These are phyloP conservation scores for Mesoligia furuncula DNA, from an alignment of 2,888 invertebrate genomes.

Conservation along the genomic window DNA sequence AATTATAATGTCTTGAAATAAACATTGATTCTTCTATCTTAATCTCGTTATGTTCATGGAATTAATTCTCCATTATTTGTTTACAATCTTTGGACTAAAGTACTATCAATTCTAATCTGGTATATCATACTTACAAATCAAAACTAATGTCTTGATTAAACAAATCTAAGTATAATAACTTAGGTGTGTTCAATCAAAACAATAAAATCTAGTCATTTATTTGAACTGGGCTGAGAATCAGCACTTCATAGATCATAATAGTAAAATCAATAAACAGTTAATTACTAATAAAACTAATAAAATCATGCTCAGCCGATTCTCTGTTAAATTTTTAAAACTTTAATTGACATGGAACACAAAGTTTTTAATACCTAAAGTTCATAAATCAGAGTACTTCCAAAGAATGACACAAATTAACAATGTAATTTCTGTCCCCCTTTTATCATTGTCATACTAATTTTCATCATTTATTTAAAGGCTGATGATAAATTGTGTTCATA, in stretches of 20 bases:
- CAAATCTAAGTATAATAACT: neutral
- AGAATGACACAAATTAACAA: neutral
- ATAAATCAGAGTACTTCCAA: neutral
- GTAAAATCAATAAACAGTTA: too few relatives aligned
- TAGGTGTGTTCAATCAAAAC: neutral
- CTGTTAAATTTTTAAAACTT: neutral
- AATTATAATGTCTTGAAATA: neutral
- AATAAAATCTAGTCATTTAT: too few relatives aligned
- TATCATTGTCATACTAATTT: slow-evolving; percentile 15
- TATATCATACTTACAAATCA: slow-evolving; percentile 7
- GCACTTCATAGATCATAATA: too few relatives aligned
- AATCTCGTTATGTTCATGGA: slow-evolving; percentile 5
- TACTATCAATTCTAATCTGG: slow-evolving; percentile 13
- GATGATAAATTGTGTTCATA: slow-evolving; percentile 25
- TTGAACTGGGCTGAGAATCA: too few relatives aligned
- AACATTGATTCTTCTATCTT: neutral
- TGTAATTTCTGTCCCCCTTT: slow-evolving; percentile 13
- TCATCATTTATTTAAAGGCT: slow-evolving; percentile 19
- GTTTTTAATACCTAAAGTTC: neutral
- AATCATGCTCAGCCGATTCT: neutral
- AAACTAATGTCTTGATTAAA: neutral
- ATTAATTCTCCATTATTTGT: neutral
- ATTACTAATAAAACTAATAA: too few relatives aligned
- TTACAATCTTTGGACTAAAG: slow-evolving; percentile 7
- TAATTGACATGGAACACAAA: neutral